Evolutionary conservation across 2,888 invertebrate species (phyloP).

Genomic region (Drosophila kuntzei): DNA sequence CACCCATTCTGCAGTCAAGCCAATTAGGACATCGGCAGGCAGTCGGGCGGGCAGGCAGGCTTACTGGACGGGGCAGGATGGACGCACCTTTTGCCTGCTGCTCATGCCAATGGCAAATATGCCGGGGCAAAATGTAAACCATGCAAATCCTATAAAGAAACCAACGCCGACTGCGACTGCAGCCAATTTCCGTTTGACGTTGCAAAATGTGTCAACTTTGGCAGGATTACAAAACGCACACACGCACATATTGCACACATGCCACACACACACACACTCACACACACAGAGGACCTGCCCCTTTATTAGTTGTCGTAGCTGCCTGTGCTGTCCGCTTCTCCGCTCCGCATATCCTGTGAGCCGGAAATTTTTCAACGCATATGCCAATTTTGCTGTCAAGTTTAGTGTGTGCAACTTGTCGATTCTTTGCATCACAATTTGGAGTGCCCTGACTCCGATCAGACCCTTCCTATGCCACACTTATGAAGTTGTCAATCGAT

Average conservation of each 20-base stretch:
- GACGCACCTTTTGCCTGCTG: slow-evolving; percentile 42
- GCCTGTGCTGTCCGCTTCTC: slow-evolving; percentile 12
- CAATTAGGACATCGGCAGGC: slow-evolving; percentile 53
- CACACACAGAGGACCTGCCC: slow-evolving; percentile 20
- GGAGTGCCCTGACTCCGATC: slow-evolving; percentile 18
- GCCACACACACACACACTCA: slow-evolving; percentile 3
- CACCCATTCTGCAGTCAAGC: slow-evolving; percentile 45
- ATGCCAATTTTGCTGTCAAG: slow-evolving; percentile 75
- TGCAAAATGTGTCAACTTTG: slow-evolving; percentile 75
- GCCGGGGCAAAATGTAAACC: slow-evolving; percentile 43
- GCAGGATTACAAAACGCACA: slow-evolving; percentile 66
- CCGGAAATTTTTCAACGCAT: slow-evolving; percentile 76
- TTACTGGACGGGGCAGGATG: slow-evolving; percentile 1
- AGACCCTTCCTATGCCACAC: neutral
- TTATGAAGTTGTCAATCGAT: slow-evolving; percentile 33
- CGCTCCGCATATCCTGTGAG: slow-evolving; percentile 33
- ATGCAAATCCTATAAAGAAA: slow-evolving; percentile 65
- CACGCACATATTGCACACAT: slow-evolving; percentile 26
- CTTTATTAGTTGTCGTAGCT: slow-evolving; percentile 57
- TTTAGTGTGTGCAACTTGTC: slow-evolving; percentile 53
- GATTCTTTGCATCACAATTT: slow-evolving; percentile 49
- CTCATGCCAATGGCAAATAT: slow-evolving; percentile 31
- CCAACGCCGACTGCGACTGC: slow-evolving; percentile 54
- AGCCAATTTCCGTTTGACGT: slow-evolving; percentile 77
- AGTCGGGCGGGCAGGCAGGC: slow-evolving; percentile 4